A percentile compares a stretch with the other conserved stretches of the same genome.
phyloP scores from a whole-genome alignment of 1,140 invertebrate genomes.

The Lucilia cuprina region DNA sequence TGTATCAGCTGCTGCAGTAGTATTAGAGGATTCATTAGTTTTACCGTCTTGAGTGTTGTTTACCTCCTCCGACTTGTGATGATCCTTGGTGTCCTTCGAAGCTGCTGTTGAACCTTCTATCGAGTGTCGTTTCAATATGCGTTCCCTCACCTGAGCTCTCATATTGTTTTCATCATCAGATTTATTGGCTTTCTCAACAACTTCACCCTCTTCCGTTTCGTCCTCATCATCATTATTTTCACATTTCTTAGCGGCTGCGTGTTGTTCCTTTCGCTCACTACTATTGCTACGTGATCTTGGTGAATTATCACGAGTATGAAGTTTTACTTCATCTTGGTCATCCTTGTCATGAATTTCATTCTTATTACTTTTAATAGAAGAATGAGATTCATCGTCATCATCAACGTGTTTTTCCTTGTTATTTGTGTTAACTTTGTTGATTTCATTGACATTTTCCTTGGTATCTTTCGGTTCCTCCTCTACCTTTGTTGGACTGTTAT shows the following conservation, averaged over 20 bases:
- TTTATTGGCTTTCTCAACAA: neutral
- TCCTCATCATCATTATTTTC: neutral
- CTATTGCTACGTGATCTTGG: slow-evolving; percentile 11
- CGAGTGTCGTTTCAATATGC: neutral
- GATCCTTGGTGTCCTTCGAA: slow-evolving; percentile 1
- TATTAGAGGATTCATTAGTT: slow-evolving; percentile 26
- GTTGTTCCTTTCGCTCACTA: neutral
- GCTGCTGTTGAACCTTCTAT: neutral
- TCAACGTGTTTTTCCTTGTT: neutral
- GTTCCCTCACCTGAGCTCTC: neutral
- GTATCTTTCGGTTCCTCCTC: neutral
- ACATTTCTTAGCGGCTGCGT: neutral
- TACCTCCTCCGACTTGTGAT: slow-evolving; percentile 28
- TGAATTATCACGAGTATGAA: slow-evolving; percentile 1
- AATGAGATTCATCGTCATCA: neutral
- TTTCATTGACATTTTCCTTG: neutral
- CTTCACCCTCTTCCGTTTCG: slow-evolving; percentile 20
- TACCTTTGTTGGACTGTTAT: neutral
- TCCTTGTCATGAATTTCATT: neutral
- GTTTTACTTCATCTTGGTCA: slow-evolving; percentile 21
- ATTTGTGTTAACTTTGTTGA: neutral
- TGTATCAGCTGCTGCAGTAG: slow-evolving; percentile 17
- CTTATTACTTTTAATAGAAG: slow-evolving; percentile 23
- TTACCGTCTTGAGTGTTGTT: slow-evolving; percentile 22
- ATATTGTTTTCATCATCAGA: neutral